These are phyloP conservation scores for Drosophila ercepeae DNA, from an alignment of 1,140 invertebrate genomes.

Conservation along the genomic window DNA sequence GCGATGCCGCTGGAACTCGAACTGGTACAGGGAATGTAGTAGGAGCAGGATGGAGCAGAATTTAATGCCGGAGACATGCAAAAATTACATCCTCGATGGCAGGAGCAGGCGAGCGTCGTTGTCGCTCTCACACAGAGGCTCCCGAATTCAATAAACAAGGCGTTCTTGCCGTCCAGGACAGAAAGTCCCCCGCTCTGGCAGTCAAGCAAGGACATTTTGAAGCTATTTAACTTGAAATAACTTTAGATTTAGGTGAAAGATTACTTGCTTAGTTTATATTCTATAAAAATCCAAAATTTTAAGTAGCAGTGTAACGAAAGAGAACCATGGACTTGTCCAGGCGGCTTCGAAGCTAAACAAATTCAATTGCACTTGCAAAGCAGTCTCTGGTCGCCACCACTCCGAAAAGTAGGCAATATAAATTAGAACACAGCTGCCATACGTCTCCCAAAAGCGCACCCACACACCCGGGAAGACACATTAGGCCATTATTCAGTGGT, in stretches of 20 bases:
- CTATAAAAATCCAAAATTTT: too few species aligned
- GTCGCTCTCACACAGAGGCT: slow-evolving; percentile 53
- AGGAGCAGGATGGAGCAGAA: too few species aligned
- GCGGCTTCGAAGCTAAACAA: slow-evolving; percentile 57
- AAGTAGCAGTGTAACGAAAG: background rate
- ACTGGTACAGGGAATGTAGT: background rate
- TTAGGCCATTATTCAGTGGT: slow-evolving; percentile 63
- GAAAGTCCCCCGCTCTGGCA: too few species aligned
- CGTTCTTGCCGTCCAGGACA: slow-evolving; percentile 62
- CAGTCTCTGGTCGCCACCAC: background rate
- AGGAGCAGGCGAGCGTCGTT: slow-evolving; percentile 38
- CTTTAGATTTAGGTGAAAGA: too few species aligned
- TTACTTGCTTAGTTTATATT: too few species aligned
- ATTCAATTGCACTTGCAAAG: slow-evolving; percentile 59
- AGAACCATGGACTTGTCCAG: slow-evolving; percentile 47
- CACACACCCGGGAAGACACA: slow-evolving; percentile 12
- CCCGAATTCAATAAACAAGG: slow-evolving; percentile 77
- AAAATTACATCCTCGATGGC: slow-evolving; percentile 80
- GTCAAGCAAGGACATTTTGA: too few species aligned
- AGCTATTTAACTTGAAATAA: too few species aligned
- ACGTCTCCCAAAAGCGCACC: slow-evolving; percentile 26
- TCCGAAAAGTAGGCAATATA: slow-evolving; percentile 76
- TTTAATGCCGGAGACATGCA: slow-evolving; percentile 80
- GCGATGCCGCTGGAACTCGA: too few species aligned
- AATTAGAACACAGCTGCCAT: slow-evolving; percentile 65